A percentile compares a stretch with the other conserved stretches of the same genome.
phyloP scores from a whole-genome alignment of 2,888 invertebrate genomes.

The Campaea margaritaria region DNA sequence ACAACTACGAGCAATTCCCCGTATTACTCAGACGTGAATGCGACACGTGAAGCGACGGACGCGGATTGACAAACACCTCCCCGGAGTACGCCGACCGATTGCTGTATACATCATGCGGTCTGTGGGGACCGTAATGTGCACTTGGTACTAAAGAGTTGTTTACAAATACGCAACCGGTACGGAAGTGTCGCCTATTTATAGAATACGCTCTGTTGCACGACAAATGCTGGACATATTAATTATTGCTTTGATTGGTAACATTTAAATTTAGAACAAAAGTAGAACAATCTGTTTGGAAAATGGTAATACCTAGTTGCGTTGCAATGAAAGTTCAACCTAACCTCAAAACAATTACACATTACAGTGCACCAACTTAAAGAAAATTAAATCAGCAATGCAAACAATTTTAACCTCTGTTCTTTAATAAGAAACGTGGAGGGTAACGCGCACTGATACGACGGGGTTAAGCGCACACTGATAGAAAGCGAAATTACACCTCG shows the following conservation, averaged over 20 bases:
- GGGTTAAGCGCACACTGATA: conserved; percentile 55
- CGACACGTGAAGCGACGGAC: conserved; percentile 7
- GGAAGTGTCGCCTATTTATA: too few relatives aligned
- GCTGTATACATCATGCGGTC: conserved; percentile 22
- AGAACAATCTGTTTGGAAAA: too few relatives aligned
- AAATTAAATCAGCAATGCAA: conserved; percentile 40
- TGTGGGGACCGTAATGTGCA: conserved; percentile 11
- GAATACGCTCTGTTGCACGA: background rate
- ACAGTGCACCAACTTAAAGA: conserved; percentile 14
- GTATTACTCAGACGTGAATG: background rate
- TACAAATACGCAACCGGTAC: too few relatives aligned
- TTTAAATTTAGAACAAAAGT: too few relatives aligned
- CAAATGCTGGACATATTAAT: background rate
- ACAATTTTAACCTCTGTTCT: conserved; percentile 42
- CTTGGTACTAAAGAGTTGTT: too few relatives aligned
- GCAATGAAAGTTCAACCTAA: background rate
- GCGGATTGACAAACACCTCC: conserved; percentile 2
- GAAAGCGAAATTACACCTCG: conserved; percentile 67
- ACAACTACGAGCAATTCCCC: too few relatives aligned
- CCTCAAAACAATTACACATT: background rate
- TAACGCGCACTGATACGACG: conserved; percentile 54
- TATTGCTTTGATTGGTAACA: too few relatives aligned
- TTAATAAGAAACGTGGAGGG: conserved; percentile 57
- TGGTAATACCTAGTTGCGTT: too few relatives aligned
- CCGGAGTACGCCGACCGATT: conserved; percentile 6